These are phyloP conservation scores for Pristionchus exspectatus DNA, from an alignment of 2,888 invertebrate species.

Conservation along the genomic window DNA sequence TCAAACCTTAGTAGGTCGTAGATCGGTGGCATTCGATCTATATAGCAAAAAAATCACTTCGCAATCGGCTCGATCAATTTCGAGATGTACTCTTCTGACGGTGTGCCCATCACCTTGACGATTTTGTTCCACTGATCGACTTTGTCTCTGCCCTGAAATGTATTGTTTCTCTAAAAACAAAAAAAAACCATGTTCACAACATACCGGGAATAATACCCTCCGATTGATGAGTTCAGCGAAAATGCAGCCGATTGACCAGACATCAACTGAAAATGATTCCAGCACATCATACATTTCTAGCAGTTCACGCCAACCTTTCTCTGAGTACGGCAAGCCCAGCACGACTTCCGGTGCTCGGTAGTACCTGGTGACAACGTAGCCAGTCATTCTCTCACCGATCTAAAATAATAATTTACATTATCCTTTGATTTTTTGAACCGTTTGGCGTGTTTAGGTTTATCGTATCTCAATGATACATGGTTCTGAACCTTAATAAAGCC, in stretches of 20 bases:
- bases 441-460: too few species aligned
- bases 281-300: too few species aligned
- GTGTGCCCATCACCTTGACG: constrained; percentile 72
- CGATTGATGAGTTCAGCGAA: constrained; percentile 99
- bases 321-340: constrained; percentile 93
- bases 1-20: background rate
- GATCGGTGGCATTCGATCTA: too few species aligned
- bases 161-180: background rate
- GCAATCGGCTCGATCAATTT: too few species aligned
- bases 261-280: constrained; percentile 68
- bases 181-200: background rate
- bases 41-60: too few species aligned
- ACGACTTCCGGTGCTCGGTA: constrained; percentile 96
- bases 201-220: constrained; percentile 95
- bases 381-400: constrained; percentile 93
- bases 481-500: too few species aligned
- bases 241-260: constrained; percentile 85
- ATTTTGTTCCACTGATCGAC: constrained; percentile 79
- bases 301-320: constrained; percentile 84
- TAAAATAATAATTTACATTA: too few species aligned
- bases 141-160: constrained; percentile 36
- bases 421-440: too few species aligned
- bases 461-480: too few species aligned
- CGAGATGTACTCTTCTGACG: constrained; percentile 53
- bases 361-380: constrained; percentile 90